phyloP scores from a whole-genome alignment of 2,113 vertebrate genomes.

The Nothocercus nigrocapillus region DNA sequence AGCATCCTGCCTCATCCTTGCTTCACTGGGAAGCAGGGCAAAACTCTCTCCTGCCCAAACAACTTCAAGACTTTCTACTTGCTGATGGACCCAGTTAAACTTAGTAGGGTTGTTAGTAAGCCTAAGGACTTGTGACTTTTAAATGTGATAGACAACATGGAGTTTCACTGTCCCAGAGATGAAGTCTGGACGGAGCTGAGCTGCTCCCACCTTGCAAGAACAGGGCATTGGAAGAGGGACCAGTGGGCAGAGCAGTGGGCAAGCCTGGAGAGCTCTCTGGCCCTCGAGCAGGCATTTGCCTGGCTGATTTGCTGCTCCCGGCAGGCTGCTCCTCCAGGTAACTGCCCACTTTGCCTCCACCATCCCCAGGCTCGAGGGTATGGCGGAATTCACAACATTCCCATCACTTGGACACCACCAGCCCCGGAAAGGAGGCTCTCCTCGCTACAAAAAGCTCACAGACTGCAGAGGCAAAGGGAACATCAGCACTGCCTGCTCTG shows the following conservation, averaged over 20 bases:
- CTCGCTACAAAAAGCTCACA: not conserved
- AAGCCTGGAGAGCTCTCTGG: not conserved
- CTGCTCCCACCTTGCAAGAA: not conserved
- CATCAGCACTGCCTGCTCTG: not conserved
- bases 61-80: not conserved
- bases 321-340: slow-evolving; percentile 4
- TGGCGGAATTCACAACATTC: not conserved
- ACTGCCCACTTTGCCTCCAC: not conserved
- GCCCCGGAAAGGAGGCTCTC: not conserved
- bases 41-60: not conserved
- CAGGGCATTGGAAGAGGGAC: not conserved
- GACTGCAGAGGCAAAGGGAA: not conserved
- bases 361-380: not conserved
- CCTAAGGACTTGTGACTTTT: not conserved
- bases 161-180: not conserved
- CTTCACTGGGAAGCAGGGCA: not conserved
- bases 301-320: not conserved
- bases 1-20: not conserved
- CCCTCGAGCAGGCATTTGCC: not conserved
- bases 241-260: no score
- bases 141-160: not conserved
- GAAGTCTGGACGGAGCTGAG: not conserved
- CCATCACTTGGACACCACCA: not conserved
- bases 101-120: not conserved
- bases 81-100: not conserved